Percentiles rank a stretch among this genome's conserved stretches.
Conservation (phyloP, 2,797 vertebrate genomes). For the Danio kyathit region DNA sequence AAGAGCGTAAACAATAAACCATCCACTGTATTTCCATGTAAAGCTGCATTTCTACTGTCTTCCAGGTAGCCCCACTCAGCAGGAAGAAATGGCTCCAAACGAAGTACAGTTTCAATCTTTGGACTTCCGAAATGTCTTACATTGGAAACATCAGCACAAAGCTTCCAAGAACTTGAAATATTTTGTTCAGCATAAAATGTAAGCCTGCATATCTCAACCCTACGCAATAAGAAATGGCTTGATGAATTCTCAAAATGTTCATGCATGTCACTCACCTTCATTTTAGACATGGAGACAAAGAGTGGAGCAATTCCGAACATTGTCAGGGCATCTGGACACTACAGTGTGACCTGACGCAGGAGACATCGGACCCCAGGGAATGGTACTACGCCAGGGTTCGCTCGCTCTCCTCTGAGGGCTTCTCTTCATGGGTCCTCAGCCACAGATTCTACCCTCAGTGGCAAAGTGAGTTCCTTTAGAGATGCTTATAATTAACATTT, state of each 20-base stretch:
- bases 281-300: slow-evolving; percentile 84
- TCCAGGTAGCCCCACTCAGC: slow-evolving; percentile 57
- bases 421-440: slow-evolving; percentile 82
- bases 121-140: slow-evolving; percentile 76
- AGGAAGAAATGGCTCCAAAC: slow-evolving; percentile 55
- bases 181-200: slow-evolving; percentile 83
- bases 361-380: slow-evolving; percentile 81
- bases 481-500: not conserved
- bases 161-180: slow-evolving; percentile 62
- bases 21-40: not conserved
- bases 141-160: slow-evolving; percentile 67
- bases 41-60: slow-evolving; percentile 24
- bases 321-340: slow-evolving; percentile 81
- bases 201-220: slow-evolving; percentile 55
- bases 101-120: slow-evolving; percentile 75
- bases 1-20: not conserved
- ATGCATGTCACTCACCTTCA: not conserved
- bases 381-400: slow-evolving; percentile 87
- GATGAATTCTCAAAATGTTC: not conserved
- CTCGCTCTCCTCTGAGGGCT: slow-evolving; percentile 54
- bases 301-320: slow-evolving; percentile 77
- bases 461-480: slow-evolving; percentile 82
- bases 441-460: slow-evolving; percentile 84
- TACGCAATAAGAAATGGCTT: not conserved
- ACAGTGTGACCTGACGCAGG: slow-evolving; percentile 85